Base-by-base conservation (phyloP, 2,113 vertebrate genomes). In the Myotis davidii region DNA sequence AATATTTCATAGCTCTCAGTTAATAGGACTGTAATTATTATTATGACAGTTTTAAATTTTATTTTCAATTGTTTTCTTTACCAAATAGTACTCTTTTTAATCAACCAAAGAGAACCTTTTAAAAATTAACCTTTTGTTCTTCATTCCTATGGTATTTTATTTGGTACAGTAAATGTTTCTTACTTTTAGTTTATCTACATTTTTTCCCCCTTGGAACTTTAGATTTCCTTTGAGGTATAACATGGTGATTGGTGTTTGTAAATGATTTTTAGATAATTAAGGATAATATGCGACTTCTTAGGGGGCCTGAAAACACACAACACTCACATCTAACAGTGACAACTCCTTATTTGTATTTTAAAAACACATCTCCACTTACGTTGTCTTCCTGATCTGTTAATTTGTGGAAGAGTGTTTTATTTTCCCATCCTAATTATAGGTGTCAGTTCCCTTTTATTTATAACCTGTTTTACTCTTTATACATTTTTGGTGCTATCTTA, bases 61-160 rank as follows among this genome's bases (percentile, higher is more conserved):
- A 48, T 73, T 87, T 94, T 88, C 18, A 76, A 56, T 79, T 39
- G 83, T 78, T 73, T 79, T 76, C 25, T 39, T 76, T 81, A 74
- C 2, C 87, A 89, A 72, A 50, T 86, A 39, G 4, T 42, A 52
- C 85, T 95, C 45, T 69, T 65, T 20, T 20, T 50, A 72, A 34
- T 34, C 48, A 8, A 3, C 1, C 25, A 59, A 29, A 84, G 54
- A 69, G 37, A 85, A 74, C 12, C 4, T 61, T 73, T 82, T 29
- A 39, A 72, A 73, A 81, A 52, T 48, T 39, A n/a, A 27, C 11
- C 45, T 88, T 87, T 72, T 95, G 3, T 34, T 86, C 9, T 94
- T 56, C 78, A 73, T 67, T 95, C 82, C 39, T 69, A 2, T n/a
- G 50, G 79, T 77, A n/a, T 20, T 72, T 86, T 81, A 34, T 74